Base-by-base conservation (phyloP, 2,888 invertebrate species). In the Nasonovia ribisnigri region DNA sequence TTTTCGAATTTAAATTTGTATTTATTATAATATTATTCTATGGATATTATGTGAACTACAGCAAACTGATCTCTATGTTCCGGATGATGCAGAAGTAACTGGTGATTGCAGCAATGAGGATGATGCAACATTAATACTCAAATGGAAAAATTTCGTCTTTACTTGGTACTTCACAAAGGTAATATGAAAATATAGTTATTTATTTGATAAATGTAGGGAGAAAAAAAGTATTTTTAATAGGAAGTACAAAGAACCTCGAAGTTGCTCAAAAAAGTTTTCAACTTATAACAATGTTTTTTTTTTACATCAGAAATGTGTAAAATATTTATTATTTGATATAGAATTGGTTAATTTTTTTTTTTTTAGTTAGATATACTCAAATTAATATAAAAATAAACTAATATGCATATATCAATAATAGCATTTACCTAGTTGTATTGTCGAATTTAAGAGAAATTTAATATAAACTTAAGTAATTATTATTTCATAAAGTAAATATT, bases 121-220 rank as follows among this genome's bases (percentile, higher is more conserved):
- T 95, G 96, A 96, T 46, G 97, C 97, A 84, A 97, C 97, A 8
- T 96, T 98, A 95, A 96, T 97, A 90, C 96, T 98, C 92, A 97
- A 97, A 16, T 98, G 98, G 97, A 97, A 97, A 94, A 95, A 95
- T 36, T 98, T 98, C 95, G 96, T 97, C 0, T 96, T 98, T 86
- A 96, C 97, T 92, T 97, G 97, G 96, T 97, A 97, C 95, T 98
- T 98, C 95, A 97, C 97, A 94, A 98, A 98, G 97, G 98, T 98
- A 96, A n/a, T n/a, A n/a, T n/a, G n/a, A 95, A 95, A 36, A 54
- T 94, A 84, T 54, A 60, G 26, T 84, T 54, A 51, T 46, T 77
- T n/a, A 86, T 91, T n/a, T n/a, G 0, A 5, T 13, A 4, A 1
- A 13, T n/a, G 2, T n/a, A n/a, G n/a, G 36, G 67, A n/a, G 5